These are phyloP conservation scores for Phortica variegata DNA, from an alignment of 1,140 invertebrate genomes.

Conservation along the genomic window DNA sequence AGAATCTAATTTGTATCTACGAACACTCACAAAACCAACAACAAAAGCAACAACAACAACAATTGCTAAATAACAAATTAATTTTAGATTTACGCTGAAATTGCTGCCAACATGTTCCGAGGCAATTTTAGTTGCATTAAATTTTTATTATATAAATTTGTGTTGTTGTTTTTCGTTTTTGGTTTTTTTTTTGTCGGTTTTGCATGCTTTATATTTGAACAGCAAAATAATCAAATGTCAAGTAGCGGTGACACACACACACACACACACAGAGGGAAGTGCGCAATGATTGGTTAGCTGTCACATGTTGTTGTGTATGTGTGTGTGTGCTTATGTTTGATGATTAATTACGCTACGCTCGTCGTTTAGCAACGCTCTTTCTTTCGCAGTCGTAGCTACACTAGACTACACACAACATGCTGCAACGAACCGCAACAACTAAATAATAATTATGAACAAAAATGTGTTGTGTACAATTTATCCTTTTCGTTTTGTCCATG, in stretches of 20 bases:
- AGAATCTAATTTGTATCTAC: slow-evolving; percentile 7
- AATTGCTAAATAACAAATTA: slow-evolving; percentile 36
- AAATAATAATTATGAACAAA: slow-evolving; percentile 33
- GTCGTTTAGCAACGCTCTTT: too few relatives aligned
- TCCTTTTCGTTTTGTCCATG: too few relatives aligned
- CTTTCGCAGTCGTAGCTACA: slow-evolving; percentile 19
- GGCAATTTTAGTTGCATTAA: too few relatives aligned
- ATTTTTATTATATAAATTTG: slow-evolving; percentile 1
- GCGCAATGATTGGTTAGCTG: too few relatives aligned
- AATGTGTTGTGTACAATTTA: too few relatives aligned
- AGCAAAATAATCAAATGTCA: slow-evolving; percentile 46
- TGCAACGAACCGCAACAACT: slow-evolving; percentile 4
- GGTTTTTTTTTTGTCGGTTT: too few relatives aligned
- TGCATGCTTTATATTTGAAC: too few relatives aligned
- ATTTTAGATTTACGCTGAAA: slow-evolving; percentile 39
- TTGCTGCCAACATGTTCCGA: too few relatives aligned
- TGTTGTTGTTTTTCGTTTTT: background rate
- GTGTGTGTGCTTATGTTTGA: slow-evolving; percentile 29
- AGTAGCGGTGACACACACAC: too few relatives aligned
- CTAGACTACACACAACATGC: slow-evolving; percentile 6
- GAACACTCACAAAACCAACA: too few relatives aligned
- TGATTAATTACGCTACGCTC: slow-evolving; percentile 54
- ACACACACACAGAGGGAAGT: too few relatives aligned
- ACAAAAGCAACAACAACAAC: too few relatives aligned
- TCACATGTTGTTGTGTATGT: slow-evolving; percentile 4